Base-by-base conservation (phyloP, 2,888 invertebrate genomes). In the Pycnomerus fuliginosus region DNA sequence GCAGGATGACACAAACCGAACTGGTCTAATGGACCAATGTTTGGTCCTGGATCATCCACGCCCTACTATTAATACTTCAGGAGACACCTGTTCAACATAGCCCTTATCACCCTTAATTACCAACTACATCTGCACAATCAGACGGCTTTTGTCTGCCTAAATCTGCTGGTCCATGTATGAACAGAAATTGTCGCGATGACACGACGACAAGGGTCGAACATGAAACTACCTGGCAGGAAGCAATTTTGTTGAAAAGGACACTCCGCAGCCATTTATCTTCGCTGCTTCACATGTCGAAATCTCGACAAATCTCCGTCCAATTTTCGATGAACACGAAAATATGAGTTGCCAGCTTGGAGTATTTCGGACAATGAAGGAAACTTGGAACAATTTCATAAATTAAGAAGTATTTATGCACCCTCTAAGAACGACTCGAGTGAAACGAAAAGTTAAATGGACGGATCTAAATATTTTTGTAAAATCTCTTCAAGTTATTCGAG, bases 401-500 rank as follows among this genome's bases (percentile, higher is more conserved):
- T 20, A 12, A 14, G 30, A 44, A 32, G 44, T 37, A 44, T 44
- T 44, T 44, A 44, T 44, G 44, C 44, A 44, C 44, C 44, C 44
- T 17, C 22, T 37, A 44, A 37, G 33, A 44, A 14, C 41, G 41
- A 44, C 32, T 37, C 37, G 36, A 44, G 37, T 37, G 33, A 44
- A 31, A 37, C 44, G 41, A 29, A 37, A 46, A 46, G 45, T 34
- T 43, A 34, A 43, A 50, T 38, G 48, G 48, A 44, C 44, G 45
- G 45, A 47, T 52, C 49, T 42, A 47, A 42, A 46, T 44, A 50
- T 48, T 48, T 45, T 39, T 48, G 43, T 49, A 44, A 58, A 60
- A 60, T 58, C 58, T 53, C 50, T 57, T 60, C 58, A 60, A 50
- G 50, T 55, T 50, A 57, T 53, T 57, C 56, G 51, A 56, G 55